These are phyloP conservation scores for Operophtera brumata DNA, from an alignment of 2,888 invertebrate genomes.

Conservation along the genomic window DNA sequence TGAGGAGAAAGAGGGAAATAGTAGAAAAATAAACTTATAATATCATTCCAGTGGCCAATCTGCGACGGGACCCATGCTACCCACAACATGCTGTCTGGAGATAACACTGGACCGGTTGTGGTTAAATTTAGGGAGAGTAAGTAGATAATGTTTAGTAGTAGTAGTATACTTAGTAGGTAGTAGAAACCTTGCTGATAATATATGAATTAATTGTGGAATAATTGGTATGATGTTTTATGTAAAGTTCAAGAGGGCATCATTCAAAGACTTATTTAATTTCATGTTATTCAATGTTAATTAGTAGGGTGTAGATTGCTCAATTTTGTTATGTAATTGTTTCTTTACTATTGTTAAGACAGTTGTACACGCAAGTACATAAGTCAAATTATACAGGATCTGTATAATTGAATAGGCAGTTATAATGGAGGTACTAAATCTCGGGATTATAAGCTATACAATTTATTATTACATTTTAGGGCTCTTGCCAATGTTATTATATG, in stretches of 20 bases:
- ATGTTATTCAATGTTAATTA: background rate
- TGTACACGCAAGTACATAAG: background rate
- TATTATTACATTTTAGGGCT: no score
- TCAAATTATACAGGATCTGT: background rate
- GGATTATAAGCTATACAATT: no score
- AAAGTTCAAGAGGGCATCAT: background rate
- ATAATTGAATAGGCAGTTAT: background rate
- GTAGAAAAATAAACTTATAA: no score
- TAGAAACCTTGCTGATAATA: conserved; percentile 5
- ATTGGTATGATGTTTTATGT: background rate
- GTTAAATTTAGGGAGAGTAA: conserved; percentile 54
- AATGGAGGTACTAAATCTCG: no score
- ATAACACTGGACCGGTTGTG: conserved; percentile 96
- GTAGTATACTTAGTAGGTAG: no score
- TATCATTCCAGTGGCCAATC: conserved; percentile 91
- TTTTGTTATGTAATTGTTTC: background rate
- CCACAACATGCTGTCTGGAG: conserved; percentile 93
- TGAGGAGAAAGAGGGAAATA: no score
- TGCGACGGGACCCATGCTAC: conserved; percentile 96
- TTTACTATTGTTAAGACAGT: background rate
- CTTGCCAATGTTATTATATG: no score
- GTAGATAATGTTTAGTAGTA: conserved; percentile 13
- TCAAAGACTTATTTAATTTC: background rate
- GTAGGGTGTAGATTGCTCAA: background rate
- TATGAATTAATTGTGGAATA: background rate